Evolutionary conservation across 2,797 vertebrate genomes (phyloP), one percentile per base, ranked within the genome.

Genomic region (Oreonectes daqikongensis): DNA sequence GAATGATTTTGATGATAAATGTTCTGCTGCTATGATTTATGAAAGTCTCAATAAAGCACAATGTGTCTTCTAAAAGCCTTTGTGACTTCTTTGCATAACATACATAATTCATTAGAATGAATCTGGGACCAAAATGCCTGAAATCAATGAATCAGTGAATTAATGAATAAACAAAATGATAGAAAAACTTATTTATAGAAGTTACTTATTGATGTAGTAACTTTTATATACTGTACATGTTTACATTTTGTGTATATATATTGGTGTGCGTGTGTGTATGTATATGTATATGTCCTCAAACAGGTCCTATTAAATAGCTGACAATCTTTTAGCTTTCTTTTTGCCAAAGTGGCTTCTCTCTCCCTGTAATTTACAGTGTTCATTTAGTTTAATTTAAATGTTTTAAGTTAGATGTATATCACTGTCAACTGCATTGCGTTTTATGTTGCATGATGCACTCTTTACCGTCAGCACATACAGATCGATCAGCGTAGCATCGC

Each of bases 161-260:
- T 8, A n/a, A 74, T 42, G 4, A 74, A 64, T 28, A 5, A 17
- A 44, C 15, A n/a, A n/a, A n/a, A n/a, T n/a, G n/a, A n/a, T n/a
- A n/a, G n/a, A n/a, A n/a, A n/a, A n/a, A n/a, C n/a, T n/a, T n/a
- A n/a, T n/a, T n/a, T n/a, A 64, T 30, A 24, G 3, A 26, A 55
- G 22, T 14, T 24, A 55, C 12, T 5, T 55, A 24, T 24, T 14
- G 26, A 12, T 24, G 11, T 14, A 14, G 1, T 55, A 2, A 1
- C 22, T 55, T 55, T 14, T 17, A n/a, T 20, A 20, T 26, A 4
- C 4, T 30, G n/a, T n/a, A 17, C 32, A 52, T 38, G 4, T 35
- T 18, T 35, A 76, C 79, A 72, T 76, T 67, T 71, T 42, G 40
- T 32, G 32, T n/a, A n/a, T n/a, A n/a, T n/a, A n/a, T n/a, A n/a